Evolutionary conservation across 1,140 invertebrate species (phyloP).

Genomic region (Hyles euphorbiae): DNA sequence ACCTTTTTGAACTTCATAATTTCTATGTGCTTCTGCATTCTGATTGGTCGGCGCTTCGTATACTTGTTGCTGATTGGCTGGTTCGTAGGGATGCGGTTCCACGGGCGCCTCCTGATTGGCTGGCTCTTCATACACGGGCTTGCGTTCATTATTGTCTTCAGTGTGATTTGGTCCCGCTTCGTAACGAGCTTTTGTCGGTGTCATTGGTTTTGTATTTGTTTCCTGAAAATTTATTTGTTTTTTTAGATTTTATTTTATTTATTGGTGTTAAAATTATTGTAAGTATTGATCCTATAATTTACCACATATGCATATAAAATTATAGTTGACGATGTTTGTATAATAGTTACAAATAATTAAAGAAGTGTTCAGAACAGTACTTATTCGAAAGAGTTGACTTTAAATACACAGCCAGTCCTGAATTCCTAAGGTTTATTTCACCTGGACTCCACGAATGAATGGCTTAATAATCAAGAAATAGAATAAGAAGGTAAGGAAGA

Average conservation of each 20-base stretch:
- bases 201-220: conserved; percentile 31
- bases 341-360: no score
- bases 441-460: no score
- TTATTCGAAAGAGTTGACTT: no score
- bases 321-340: no score
- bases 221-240: conserved; percentile 12
- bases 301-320: no score
- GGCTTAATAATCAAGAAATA: no score
- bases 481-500: no score
- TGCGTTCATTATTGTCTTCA: conserved; percentile 6
- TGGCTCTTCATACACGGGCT: conserved; percentile 11
- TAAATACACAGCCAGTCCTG: no score
- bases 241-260: neutral
- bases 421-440: no score
- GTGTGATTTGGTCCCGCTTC: conserved; percentile 12
- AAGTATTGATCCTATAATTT: no score
- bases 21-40: neutral
- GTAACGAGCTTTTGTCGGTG: conserved; percentile 27
- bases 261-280: neutral
- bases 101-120: conserved; percentile 27
- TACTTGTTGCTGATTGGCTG: conserved; percentile 23
- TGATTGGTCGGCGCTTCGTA: conserved; percentile 13
- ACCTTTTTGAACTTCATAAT: neutral
- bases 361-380: no score
- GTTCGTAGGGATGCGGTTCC: conserved; percentile 24